phyloP scores from a whole-genome alignment of 2,113 vertebrate species.

The Daubentonia madagascariensis region DNA sequence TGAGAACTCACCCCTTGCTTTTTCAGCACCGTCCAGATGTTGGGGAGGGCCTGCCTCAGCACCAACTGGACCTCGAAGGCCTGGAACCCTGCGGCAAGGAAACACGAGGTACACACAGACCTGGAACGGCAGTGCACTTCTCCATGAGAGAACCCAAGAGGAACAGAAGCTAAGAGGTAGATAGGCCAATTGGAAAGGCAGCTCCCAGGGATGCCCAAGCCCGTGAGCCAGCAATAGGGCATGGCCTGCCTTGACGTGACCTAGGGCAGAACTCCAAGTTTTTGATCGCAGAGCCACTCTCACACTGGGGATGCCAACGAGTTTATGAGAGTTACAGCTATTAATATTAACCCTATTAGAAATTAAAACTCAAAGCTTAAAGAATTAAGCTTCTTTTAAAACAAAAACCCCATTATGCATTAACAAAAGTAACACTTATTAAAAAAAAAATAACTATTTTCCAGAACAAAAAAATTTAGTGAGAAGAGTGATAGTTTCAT shows the following conservation, averaged over 20 bases:
- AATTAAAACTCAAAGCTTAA: neutral
- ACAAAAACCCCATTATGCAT: neutral
- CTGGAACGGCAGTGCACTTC: rapidly evolving
- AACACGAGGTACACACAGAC: neutral
- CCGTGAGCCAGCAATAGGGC: rapidly evolving
- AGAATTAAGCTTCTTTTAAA: neutral
- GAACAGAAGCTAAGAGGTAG: rapidly evolving
- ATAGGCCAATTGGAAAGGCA: rapidly evolving
- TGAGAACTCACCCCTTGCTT: slow-evolving; percentile 74
- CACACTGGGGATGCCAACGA: neutral
- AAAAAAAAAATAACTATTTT: neutral
- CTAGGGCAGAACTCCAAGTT: neutral
- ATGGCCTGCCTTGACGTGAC: rapidly evolving
- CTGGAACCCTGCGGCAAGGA: slow-evolving; percentile 70
- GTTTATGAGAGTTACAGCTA: neutral
- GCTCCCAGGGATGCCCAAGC: rapidly evolving
- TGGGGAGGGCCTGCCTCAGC: slow-evolving; percentile 79
- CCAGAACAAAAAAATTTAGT: neutral
- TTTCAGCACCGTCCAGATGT: slow-evolving; percentile 81
- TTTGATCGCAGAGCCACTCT: neutral
- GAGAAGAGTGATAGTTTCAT: neutral
- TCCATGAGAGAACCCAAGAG: rapidly evolving
- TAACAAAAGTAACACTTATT: neutral
- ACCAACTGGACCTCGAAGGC: slow-evolving; percentile 81
- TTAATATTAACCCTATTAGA: neutral